Conservation (phyloP, 2,888 invertebrate species). For the Leptogaster cylindrica region DNA sequence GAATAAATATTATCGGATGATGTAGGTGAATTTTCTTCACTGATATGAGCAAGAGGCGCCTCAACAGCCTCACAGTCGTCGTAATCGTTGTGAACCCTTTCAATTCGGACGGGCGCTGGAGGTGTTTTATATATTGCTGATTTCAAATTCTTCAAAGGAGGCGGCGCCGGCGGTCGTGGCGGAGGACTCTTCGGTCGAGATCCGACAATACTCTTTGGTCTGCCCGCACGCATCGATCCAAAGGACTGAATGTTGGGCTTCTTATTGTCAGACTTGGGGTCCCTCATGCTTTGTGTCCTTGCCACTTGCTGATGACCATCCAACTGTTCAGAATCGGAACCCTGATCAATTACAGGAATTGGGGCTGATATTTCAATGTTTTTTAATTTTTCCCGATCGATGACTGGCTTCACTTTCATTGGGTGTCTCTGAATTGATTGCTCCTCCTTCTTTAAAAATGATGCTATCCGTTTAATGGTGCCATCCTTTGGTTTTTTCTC, state of each 20-base stretch:
- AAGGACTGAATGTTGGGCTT: conserved; percentile 76
- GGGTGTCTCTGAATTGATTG: conserved; percentile 66
- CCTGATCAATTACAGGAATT: conserved; percentile 71
- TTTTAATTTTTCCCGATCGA: conserved; percentile 75
- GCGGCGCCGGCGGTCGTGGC: conserved; percentile 71
- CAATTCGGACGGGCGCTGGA: conserved; percentile 52
- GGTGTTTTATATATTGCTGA: conserved; percentile 68
- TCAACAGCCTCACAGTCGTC: conserved; percentile 76
- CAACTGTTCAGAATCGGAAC: conserved; percentile 62
- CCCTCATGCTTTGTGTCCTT: conserved; percentile 83
- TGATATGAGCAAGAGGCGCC: conserved; percentile 68
- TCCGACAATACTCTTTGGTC: conserved; percentile 76
- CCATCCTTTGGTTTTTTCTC: conserved; percentile 67
- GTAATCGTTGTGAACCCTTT: conserved; percentile 66
- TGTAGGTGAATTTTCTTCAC: conserved; percentile 66
- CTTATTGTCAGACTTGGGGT: conserved; percentile 59
- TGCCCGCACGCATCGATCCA: conserved; percentile 79
- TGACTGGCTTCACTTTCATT: conserved; percentile 69
- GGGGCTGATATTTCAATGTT: conserved; percentile 84
- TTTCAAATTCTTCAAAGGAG: conserved; percentile 57
- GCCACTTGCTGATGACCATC: conserved; percentile 65
- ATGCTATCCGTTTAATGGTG: conserved; percentile 75
- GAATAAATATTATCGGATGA: conserved; percentile 81
- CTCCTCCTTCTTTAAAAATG: conserved; percentile 72
- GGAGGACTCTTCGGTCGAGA: conserved; percentile 78